These are phyloP conservation scores for Salvator merianae DNA, from an alignment of 2,113 vertebrate species.

Conservation along the genomic window DNA sequence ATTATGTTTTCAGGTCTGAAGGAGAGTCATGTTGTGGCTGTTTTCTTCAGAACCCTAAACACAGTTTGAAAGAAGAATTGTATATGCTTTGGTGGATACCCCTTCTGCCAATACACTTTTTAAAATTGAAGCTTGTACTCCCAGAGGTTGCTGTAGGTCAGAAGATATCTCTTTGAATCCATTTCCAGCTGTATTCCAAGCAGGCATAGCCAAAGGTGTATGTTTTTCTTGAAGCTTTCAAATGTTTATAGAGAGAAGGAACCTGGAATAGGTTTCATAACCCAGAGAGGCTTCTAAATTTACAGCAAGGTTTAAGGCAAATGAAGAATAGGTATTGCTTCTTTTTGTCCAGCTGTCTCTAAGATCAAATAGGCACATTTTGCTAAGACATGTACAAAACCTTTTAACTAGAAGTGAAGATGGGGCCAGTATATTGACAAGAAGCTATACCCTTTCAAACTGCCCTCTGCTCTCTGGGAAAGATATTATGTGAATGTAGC, in stretches of 20 bases:
- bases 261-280: background rate
- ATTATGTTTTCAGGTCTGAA: background rate
- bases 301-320: background rate
- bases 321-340: background rate
- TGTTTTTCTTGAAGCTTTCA: background rate
- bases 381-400: background rate
- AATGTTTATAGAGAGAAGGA: background rate
- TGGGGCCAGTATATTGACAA: background rate
- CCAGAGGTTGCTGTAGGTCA: background rate
- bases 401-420: background rate
- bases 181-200: background rate
- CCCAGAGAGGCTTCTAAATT: background rate
- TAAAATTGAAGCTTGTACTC: background rate
- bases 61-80: background rate
- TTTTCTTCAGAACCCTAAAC: background rate
- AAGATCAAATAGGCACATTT: background rate
- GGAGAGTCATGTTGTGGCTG: background rate
- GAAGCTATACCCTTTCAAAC: background rate
- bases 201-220: background rate
- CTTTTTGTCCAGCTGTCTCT: background rate
- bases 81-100: too few species aligned
- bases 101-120: background rate
- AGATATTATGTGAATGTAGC: background rate
- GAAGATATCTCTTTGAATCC: background rate
- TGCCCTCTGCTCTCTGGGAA: background rate